Evolutionary conservation across 2,113 vertebrate species (phyloP).

Genomic region (Centropus unirufus): DNA sequence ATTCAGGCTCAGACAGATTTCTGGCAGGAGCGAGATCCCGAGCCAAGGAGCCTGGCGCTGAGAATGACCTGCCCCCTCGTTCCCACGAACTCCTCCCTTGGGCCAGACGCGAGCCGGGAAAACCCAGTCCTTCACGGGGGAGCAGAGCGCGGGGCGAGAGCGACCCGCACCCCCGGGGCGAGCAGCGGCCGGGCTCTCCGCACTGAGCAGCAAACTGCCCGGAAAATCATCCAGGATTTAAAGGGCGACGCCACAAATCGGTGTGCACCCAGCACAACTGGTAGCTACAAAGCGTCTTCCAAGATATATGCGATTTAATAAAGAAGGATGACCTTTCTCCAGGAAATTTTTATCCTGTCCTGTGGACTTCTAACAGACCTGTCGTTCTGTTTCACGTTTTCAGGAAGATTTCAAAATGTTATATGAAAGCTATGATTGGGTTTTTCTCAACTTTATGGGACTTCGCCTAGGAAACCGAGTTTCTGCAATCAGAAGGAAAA

Average conservation of each 20-base stretch:
- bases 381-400: not conserved
- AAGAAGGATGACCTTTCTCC: not conserved
- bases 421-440: not conserved
- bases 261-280: not conserved
- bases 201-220: not conserved
- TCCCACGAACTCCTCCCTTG: constrained; percentile 74
- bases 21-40: constrained; percentile 28
- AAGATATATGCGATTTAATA: not conserved
- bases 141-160: not conserved
- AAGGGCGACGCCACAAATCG: not conserved
- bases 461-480: not conserved
- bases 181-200: not conserved
- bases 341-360: not conserved
- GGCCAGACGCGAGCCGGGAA: constrained; percentile 5
- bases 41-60: constrained; percentile 59
- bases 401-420: not conserved
- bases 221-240: not conserved
- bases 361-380: not conserved
- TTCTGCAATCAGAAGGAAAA: not conserved
- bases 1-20: constrained; percentile 55
- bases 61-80: constrained; percentile 69
- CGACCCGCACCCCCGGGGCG: not conserved
- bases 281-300: not conserved
- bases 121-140: not conserved
- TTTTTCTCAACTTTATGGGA: not conserved